Evolutionary conservation across 2,888 invertebrate genomes (phyloP), one percentile per base, ranked within the genome.

Genomic region (Arge pagana): DNA sequence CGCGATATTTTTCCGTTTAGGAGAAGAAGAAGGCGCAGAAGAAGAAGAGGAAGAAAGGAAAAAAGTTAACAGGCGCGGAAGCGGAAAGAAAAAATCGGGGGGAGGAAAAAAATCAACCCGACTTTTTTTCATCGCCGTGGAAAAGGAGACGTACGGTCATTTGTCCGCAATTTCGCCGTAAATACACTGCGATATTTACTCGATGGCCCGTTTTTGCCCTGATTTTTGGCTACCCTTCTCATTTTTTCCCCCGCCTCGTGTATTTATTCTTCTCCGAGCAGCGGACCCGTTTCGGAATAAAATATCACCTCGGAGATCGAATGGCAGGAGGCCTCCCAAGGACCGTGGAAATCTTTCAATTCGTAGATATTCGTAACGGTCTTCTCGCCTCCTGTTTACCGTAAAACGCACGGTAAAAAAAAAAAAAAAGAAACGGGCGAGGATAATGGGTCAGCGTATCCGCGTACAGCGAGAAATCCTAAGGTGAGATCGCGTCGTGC

Each of bases 141-240:
- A 26, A 4, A 24, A 21, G 33, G 64, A 61, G 60, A 60, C 58
- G 59, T 62, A n/a, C n/a, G 63, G 62, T 70, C 71, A 72, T 72
- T 72, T 72, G 72, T 71, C 72, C 71, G 63, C 71, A 67, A 70
- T 67, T 71, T 69, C 57, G 62, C 67, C 67, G 61, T 64, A 70
- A 72, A 72, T 65, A 62, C 61, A 65, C 64, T 61, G 37, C 54
- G 54, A 61, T 63, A 66, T 70, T 67, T 66, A 65, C 62, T 51
- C 50, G 36, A 19, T 37, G 35, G 31, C 52, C 43, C 26, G 43
- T n/a, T 49, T 55, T 59, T 61, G 62, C 62, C 53, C 19, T 39
- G 24, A 11, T 31, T 48, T 53, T 13, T n/a, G n/a, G n/a, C n/a
- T 28, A 19, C 21, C 19, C 19, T 31, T 31, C 11, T 39, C 4